phyloP scores from a whole-genome alignment of 2,113 vertebrate species.

The Pelobates fuscus region DNA sequence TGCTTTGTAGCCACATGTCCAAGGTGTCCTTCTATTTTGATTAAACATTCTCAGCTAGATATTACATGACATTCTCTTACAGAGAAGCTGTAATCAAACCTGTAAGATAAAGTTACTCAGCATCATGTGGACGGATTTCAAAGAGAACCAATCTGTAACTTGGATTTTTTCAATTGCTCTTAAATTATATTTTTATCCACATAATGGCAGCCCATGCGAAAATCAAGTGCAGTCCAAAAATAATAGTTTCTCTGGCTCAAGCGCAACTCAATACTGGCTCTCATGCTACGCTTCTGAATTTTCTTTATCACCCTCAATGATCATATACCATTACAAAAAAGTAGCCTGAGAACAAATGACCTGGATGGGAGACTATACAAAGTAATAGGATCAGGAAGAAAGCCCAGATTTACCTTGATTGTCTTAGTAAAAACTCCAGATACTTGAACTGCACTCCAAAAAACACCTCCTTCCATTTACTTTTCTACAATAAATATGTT shows the following conservation, averaged over 20 bases:
- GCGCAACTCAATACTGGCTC: constrained; percentile 12
- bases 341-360: constrained; percentile 24
- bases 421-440: constrained; percentile 1
- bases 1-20: not conserved
- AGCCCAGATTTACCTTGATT: constrained; percentile 14
- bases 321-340: constrained; percentile 31
- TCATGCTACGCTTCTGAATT: constrained; percentile 38
- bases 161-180: constrained; percentile 1
- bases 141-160: not conserved
- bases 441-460: constrained; percentile 7
- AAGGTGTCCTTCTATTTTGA: not conserved
- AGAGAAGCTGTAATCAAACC: not conserved
- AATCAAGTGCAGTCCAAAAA: constrained; percentile 22
- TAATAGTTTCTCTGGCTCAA: constrained; percentile 31
- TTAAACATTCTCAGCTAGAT: not conserved
- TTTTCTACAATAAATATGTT: constrained; percentile 29
- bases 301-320: constrained; percentile 20
- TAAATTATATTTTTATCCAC: constrained; percentile 27
- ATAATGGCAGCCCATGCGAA: constrained; percentile 22
- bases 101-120: constrained; percentile 7
- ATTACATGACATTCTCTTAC: constrained; percentile 5
- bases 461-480: constrained; percentile 1
- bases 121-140: not conserved
- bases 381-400: constrained; percentile 11
- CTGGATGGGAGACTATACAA: constrained; percentile 12